These are phyloP conservation scores for Helostoma temminkii DNA, from an alignment of 2,797 vertebrate genomes.

Conservation along the genomic window DNA sequence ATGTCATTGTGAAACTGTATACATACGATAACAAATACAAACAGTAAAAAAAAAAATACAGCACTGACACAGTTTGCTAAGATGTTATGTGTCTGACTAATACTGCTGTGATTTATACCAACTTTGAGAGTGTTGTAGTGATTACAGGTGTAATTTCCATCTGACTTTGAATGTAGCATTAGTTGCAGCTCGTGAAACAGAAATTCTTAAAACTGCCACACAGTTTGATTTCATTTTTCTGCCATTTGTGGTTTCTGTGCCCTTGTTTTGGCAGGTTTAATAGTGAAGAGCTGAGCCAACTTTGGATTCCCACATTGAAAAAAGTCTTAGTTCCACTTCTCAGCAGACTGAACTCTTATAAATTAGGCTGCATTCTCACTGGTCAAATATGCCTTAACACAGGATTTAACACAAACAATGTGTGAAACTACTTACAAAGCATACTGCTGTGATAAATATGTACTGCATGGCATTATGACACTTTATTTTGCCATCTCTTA, in stretches of 20 bases:
- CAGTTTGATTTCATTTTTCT: conserved; percentile 19
- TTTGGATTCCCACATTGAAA: conserved; percentile 56
- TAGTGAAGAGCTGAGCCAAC: conserved; percentile 44
- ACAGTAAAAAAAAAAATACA: too few relatives aligned
- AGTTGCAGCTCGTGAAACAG: conserved; percentile 29
- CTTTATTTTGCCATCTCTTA: background rate
- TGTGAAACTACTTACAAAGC: conserved; percentile 21
- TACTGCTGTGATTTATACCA: conserved; percentile 19
- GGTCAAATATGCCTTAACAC: conserved; percentile 48
- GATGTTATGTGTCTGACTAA: conserved; percentile 25
- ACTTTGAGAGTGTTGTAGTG: conserved; percentile 1
- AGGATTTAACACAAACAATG: conserved; percentile 60
- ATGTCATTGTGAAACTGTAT: background rate
- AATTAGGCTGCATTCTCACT: conserved; percentile 41
- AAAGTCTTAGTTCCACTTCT: conserved; percentile 76
- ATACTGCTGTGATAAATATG: conserved; percentile 8
- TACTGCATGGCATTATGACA: background rate
- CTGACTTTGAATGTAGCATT: conserved; percentile 40
- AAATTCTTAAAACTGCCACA: conserved; percentile 15
- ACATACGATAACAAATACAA: background rate
- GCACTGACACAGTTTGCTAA: conserved; percentile 23
- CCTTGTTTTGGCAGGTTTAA: conserved; percentile 50
- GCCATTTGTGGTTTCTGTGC: conserved; percentile 29
- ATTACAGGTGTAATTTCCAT: conserved; percentile 21
- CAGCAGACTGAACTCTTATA: conserved; percentile 65